phyloP scores from a whole-genome alignment of 2,797 vertebrate genomes.

The Danionella dracula region DNA sequence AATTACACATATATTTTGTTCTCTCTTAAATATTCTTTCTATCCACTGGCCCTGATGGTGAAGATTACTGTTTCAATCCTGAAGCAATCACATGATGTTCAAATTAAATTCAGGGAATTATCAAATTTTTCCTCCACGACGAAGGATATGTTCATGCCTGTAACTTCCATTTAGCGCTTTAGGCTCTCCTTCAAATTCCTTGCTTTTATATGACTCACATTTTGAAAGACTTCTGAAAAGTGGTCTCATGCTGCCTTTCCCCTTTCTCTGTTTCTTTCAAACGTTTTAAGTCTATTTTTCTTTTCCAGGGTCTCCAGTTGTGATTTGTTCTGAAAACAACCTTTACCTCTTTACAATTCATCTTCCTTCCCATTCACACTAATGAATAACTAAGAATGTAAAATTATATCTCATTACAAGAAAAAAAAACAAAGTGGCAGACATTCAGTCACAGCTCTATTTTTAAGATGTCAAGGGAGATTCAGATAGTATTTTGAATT shows the following conservation, averaged over 20 bases:
- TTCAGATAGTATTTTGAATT: slow-evolving; percentile 10
- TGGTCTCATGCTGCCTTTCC: not conserved
- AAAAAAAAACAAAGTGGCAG: slow-evolving; percentile 19
- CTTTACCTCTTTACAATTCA: slow-evolving; percentile 25
- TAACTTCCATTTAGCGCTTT: slow-evolving; percentile 9
- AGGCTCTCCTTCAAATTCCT: slow-evolving; percentile 39
- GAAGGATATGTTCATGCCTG: not conserved
- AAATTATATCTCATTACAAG: slow-evolving; percentile 28
- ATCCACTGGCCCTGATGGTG: not conserved
- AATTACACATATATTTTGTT: too few relatives aligned
- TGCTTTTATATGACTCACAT: slow-evolving; percentile 28
- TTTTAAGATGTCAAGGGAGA: slow-evolving; percentile 18
- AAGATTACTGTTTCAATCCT: not conserved
- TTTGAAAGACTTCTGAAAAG: slow-evolving; percentile 25
- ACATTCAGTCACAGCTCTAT: slow-evolving; percentile 31
- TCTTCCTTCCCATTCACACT: slow-evolving; percentile 15
- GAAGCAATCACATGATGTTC: not conserved
- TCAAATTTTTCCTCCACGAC: not conserved
- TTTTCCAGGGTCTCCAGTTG: not conserved
- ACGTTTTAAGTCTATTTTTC: slow-evolving; percentile 32
- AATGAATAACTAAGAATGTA: slow-evolving; percentile 39
- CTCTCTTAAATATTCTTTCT: too few relatives aligned
- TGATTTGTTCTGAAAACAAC: slow-evolving; percentile 26
- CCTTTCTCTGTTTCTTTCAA: slow-evolving; percentile 9
- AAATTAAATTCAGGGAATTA: not conserved